Percentiles rank a stretch among this genome's conserved stretches.
Evolutionary conservation across 2,797 vertebrate genomes (phyloP).

Genomic region (Momotus momota): DNA sequence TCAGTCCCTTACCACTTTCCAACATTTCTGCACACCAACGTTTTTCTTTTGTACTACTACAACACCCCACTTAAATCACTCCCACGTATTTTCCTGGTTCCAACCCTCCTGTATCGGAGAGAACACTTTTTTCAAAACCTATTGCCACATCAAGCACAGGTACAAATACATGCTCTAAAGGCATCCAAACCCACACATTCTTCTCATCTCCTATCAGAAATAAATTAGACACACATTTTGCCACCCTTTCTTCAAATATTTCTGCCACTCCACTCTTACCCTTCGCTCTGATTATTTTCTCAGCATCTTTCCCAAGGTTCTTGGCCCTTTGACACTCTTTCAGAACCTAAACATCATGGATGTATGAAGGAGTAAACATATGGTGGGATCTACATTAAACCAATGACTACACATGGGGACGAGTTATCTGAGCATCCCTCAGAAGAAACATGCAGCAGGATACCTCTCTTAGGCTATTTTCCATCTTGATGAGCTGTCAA

Average conservation of each 20-base stretch:
- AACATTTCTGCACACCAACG: not conserved
- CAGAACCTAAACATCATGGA: not conserved
- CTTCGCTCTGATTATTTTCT: not conserved
- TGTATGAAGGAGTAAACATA: not conserved
- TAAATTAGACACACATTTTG: not conserved
- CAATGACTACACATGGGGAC: not conserved
- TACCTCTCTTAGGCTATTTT: not conserved
- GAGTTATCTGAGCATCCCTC: not conserved
- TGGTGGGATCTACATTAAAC: not conserved
- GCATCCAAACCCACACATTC: not conserved
- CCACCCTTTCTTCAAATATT: not conserved
- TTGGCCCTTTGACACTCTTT: not conserved
- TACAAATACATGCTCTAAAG: not conserved
- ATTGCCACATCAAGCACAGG: not conserved
- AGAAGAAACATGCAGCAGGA: not conserved
- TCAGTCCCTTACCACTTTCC: not conserved
- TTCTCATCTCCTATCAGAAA: not conserved
- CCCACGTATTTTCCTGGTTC: not conserved
- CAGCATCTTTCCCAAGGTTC: not conserved
- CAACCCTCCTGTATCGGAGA: not conserved
- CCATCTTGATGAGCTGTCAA: not conserved
- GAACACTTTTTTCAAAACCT: not conserved
- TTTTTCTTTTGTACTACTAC: conserved; percentile 16
- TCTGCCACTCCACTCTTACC: not conserved
- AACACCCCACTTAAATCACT: not conserved